Evolutionary conservation across 2,888 invertebrate species (phyloP).

Genomic region (Cosmorhoe ocellata): DNA sequence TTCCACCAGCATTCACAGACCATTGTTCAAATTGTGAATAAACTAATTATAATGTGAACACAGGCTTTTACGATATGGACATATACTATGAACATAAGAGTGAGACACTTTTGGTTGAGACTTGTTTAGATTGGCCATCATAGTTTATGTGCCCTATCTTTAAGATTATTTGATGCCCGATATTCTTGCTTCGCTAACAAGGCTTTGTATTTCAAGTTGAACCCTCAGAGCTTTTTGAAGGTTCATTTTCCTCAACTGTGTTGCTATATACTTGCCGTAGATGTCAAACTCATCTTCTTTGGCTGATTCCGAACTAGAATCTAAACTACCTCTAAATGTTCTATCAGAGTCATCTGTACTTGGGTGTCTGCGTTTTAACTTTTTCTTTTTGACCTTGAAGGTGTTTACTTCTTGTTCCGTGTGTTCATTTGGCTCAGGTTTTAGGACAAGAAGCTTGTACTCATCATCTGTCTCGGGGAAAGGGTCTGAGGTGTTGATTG

Average conservation of each 20-base stretch:
- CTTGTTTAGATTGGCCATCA: too few relatives aligned
- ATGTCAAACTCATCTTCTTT: conserved; percentile 75
- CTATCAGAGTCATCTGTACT: conserved; percentile 52
- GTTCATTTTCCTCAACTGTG: conserved; percentile 69
- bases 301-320: conserved; percentile 39
- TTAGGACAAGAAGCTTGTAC: conserved; percentile 45
- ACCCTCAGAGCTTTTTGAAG: conserved; percentile 62
- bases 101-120: too few relatives aligned
- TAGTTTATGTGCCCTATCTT: too few relatives aligned
- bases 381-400: conserved; percentile 52
- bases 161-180: conserved; percentile 43
- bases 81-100: too few relatives aligned
- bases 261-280: conserved; percentile 72
- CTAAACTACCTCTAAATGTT: conserved; percentile 44
- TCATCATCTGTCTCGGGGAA: conserved; percentile 45
- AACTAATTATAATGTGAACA: too few relatives aligned
- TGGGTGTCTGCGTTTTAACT: conserved; percentile 47
- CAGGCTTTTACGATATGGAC: too few relatives aligned
- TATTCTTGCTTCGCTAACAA: conserved; percentile 68
- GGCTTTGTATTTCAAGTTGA: conserved; percentile 67
- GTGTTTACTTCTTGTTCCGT: conserved; percentile 28
- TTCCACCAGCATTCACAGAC: too few relatives aligned
- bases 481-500: conserved; percentile 41
- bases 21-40: too few relatives aligned
- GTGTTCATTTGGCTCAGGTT: conserved; percentile 47